Evolutionary conservation across 2,113 vertebrate species (phyloP).

Genomic region (Callithrix jacchus): DNA sequence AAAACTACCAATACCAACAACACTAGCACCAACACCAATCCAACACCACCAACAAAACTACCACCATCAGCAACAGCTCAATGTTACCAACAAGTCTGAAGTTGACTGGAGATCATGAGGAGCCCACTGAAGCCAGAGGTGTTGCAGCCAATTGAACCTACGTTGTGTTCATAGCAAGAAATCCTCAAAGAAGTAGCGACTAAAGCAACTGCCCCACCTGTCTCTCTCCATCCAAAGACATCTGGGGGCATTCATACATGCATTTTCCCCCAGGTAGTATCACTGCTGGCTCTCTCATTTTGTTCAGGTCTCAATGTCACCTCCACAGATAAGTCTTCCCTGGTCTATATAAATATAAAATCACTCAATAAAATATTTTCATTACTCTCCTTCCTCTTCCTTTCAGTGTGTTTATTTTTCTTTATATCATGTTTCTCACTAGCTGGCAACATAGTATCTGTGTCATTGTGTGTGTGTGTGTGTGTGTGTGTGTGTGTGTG

Average conservation of each 20-base stretch:
- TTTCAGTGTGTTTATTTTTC: background rate
- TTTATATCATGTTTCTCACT: background rate
- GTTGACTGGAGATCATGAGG: background rate
- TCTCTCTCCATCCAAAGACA: background rate
- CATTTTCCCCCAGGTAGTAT: background rate
- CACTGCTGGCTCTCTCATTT: background rate
- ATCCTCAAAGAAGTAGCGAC: background rate
- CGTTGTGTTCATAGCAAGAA: background rate
- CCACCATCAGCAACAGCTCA: background rate
- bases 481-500: no score
- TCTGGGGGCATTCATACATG: accelerated
- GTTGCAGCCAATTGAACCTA: background rate
- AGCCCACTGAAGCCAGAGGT: background rate
- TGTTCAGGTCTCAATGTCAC: background rate
- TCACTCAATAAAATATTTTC: background rate
- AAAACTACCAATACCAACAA: background rate
- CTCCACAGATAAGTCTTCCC: background rate
- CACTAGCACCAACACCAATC: no score
- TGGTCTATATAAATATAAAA: background rate
- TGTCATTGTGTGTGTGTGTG: background rate
- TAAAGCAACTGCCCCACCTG: background rate
- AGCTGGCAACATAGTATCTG: background rate
- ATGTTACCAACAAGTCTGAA: background rate
- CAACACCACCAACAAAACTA: background rate
- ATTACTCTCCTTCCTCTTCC: background rate